Conservation (phyloP, 2,797 vertebrate species). For the Neosilurus mollespiculum region DNA sequence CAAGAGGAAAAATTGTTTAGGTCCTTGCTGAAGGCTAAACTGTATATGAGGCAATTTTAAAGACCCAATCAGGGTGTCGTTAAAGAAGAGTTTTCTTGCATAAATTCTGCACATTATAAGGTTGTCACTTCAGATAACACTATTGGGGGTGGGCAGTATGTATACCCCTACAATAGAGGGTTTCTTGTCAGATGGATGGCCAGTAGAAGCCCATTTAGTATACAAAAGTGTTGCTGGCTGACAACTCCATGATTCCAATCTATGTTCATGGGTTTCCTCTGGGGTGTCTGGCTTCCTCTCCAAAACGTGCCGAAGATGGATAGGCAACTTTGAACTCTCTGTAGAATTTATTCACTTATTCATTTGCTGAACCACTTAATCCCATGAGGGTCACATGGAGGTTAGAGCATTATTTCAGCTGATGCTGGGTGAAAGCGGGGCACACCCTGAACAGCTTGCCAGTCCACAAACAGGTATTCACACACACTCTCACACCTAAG, state of each 20-base stretch:
- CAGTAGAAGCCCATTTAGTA: neutral
- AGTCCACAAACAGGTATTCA: too few species aligned
- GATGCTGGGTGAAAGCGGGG: too few species aligned
- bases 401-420: too few species aligned
- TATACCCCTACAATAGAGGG: neutral
- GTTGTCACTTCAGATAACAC: neutral
- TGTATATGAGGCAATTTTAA: slow-evolving; percentile 6
- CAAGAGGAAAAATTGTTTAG: neutral
- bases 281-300: neutral
- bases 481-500: too few species aligned
- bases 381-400: too few species aligned
- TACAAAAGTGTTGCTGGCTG: neutral
- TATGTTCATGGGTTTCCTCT: neutral
- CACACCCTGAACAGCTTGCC: too few species aligned
- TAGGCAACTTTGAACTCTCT: neutral
- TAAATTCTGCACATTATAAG: neutral
- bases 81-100: neutral
- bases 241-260: neutral
- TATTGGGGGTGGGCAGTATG: neutral
- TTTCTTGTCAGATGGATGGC: neutral
- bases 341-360: too few species aligned
- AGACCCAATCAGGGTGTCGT: neutral
- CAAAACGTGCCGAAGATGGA: neutral
- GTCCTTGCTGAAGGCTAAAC: neutral
- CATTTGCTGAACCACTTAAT: too few species aligned